Percentiles rank a stretch among this genome's conserved stretches.
These are phyloP conservation scores for Lottia scabra DNA, from an alignment of 2,888 invertebrate genomes.

Conservation along the genomic window DNA sequence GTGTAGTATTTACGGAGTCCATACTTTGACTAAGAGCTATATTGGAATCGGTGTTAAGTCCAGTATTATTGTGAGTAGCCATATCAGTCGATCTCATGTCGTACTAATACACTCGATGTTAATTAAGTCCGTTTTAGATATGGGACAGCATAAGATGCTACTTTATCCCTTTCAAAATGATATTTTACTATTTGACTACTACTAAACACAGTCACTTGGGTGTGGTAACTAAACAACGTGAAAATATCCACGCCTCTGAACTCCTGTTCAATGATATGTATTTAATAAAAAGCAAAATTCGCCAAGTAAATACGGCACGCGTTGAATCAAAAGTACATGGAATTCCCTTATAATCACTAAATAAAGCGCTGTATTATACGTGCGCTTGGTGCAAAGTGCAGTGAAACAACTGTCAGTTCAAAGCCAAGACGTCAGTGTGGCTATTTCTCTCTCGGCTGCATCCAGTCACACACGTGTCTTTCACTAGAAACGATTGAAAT, in stretches of 20 bases:
- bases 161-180: too few species aligned
- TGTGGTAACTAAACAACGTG: slow-evolving; percentile 3
- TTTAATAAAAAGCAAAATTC: background rate
- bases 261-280: slow-evolving; percentile 4
- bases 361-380: background rate
- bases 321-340: background rate
- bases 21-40: slow-evolving; percentile 91
- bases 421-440: background rate
- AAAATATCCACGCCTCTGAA: slow-evolving; percentile 1
- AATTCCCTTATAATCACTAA: background rate
- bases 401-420: background rate
- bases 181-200: background rate
- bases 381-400: slow-evolving; percentile 7
- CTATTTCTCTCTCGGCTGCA: slow-evolving; percentile 2
- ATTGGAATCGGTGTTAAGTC: slow-evolving; percentile 75
- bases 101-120: background rate
- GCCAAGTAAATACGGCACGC: background rate
- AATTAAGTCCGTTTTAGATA: too few species aligned
- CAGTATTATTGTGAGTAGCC: slow-evolving; percentile 31
- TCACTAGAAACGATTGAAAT: background rate
- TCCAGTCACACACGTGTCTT: slow-evolving; percentile 2
- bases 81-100: slow-evolving; percentile 40
- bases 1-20: slow-evolving; percentile 97
- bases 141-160: too few species aligned
- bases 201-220: background rate